Percentiles rank a stretch among this genome's conserved stretches.
Evolutionary conservation across 1,140 invertebrate genomes (phyloP).

Genomic region (Octopus bimaculoides): DNA sequence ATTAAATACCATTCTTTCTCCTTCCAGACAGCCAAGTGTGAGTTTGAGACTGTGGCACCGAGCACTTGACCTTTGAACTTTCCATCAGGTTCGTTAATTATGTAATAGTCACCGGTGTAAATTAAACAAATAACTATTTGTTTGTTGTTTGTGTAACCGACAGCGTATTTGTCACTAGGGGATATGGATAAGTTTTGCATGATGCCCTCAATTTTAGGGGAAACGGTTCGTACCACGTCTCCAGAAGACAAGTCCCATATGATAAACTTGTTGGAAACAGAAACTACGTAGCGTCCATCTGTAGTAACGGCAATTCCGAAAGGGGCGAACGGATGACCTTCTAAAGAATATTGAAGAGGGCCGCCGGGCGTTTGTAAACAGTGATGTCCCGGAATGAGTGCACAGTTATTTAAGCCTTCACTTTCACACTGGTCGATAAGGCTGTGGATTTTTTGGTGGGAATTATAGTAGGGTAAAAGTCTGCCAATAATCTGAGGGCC

Average conservation of each 20-base stretch:
- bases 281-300: slow-evolving; percentile 90
- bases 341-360: slow-evolving; percentile 94
- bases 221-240: slow-evolving; percentile 63
- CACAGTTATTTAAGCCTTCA: slow-evolving; percentile 79
- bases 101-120: slow-evolving; percentile 62
- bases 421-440: slow-evolving; percentile 85
- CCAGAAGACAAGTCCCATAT: slow-evolving; percentile 81
- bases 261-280: slow-evolving; percentile 95
- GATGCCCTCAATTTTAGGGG: slow-evolving; percentile 85
- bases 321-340: slow-evolving; percentile 96
- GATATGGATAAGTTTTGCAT: slow-evolving; percentile 93
- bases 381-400: slow-evolving; percentile 88
- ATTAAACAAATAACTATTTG: slow-evolving; percentile 61
- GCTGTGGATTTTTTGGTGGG: slow-evolving; percentile 70
- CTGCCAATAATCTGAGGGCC: slow-evolving; percentile 91
- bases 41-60: slow-evolving; percentile 45
- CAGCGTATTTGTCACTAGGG: slow-evolving; percentile 92
- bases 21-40: slow-evolving; percentile 50
- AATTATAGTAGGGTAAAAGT: slow-evolving; percentile 69
- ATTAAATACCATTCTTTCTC: slow-evolving; percentile 46
- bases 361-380: slow-evolving; percentile 96
- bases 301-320: slow-evolving; percentile 91
- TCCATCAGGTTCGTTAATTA: slow-evolving; percentile 75
- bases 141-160: slow-evolving; percentile 95
- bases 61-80: slow-evolving; percentile 35